A percentile compares a stretch with the other conserved stretches of the same genome.
phyloP scores from a whole-genome alignment of 2,888 invertebrate genomes.

The Automeris io region DNA sequence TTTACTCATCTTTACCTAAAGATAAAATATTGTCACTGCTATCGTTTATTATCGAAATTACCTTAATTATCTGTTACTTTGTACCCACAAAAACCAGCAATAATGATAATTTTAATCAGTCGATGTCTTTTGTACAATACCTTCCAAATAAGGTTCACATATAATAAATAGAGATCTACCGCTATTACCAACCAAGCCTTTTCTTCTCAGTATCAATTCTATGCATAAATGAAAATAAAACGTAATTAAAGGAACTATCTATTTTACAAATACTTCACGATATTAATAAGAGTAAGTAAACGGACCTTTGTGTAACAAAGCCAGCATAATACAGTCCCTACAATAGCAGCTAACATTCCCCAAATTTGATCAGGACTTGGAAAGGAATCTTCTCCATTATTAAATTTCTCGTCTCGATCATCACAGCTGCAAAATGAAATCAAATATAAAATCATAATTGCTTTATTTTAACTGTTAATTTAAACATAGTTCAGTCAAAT shows the following conservation, averaged over 20 bases:
- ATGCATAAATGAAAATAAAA: too few species aligned
- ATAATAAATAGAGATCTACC: too few species aligned
- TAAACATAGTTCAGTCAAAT: neutral
- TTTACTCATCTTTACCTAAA: conserved; percentile 20
- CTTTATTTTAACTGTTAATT: conserved; percentile 2
- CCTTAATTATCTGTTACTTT: neutral
- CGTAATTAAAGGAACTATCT: too few species aligned
- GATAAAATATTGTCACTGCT: conserved; percentile 2
- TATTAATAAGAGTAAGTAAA: too few species aligned
- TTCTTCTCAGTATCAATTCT: too few species aligned
- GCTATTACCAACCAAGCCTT: too few species aligned
- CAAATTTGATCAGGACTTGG: conserved; percentile 52
- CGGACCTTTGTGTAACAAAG: conserved; percentile 47
- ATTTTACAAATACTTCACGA: too few species aligned
- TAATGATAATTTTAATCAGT: too few species aligned
- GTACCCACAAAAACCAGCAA: too few species aligned
- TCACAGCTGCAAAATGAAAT: conserved; percentile 51
- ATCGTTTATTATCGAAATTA: neutral
- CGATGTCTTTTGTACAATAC: too few species aligned
- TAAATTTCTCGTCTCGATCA: conserved; percentile 28
- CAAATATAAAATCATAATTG: conserved; percentile 26
- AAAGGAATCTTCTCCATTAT: conserved; percentile 33
- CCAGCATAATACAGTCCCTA: conserved; percentile 47
- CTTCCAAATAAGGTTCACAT: too few species aligned
- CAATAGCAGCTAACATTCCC: conserved; percentile 57